Evolutionary conservation across 37 sponge, comb jelly and placozoan genomes (phyloP), one percentile per base, ranked within the genome.

Genomic region (Theonella swinhoei): DNA sequence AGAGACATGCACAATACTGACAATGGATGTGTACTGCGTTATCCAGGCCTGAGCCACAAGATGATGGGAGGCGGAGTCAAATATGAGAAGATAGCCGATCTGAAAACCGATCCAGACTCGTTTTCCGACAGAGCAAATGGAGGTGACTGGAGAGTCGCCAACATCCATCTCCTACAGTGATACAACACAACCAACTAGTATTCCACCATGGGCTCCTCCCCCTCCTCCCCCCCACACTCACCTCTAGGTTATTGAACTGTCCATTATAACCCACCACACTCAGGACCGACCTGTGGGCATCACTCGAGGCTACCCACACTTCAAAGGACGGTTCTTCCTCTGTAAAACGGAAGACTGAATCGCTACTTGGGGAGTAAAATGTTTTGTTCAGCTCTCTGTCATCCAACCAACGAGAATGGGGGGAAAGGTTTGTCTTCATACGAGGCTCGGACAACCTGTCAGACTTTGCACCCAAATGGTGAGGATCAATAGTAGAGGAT

Each of bases 21-120:
- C 81, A 37, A 88, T 81, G 25, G 77, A 14, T 23, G 35, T 80
- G 40, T 63, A 72, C 24, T 71, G 87, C 29, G 72, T 59, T 2
- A 90, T 8, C 87, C 82, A 80, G 0, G 36, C 70, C 88, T 92
- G 92, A 24, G 76, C 81, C 30, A 33, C 24, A 19, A 78, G 77
- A 8, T 66, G 70, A 11, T 76, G 63, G 19, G 83, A 81, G 70
- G n/a, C 30, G 36, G 93, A 79, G 34, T 84, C 80, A 66, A 81
- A 90, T 25, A 95, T 62, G 36, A 82, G 42, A 11, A 95, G 73
- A 73, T 80, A 85, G 5, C 96, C 96, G 9, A 87, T 76, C 58
- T 93, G 88, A 68, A 88, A 86, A 35, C 96, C 96, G 47, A 95
- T 39, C 96, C 96, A 95, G 68, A 90, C 91, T 41, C 71, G 81